phyloP scores from a whole-genome alignment of 2,797 vertebrate species.

The Apodemus agrarius region DNA sequence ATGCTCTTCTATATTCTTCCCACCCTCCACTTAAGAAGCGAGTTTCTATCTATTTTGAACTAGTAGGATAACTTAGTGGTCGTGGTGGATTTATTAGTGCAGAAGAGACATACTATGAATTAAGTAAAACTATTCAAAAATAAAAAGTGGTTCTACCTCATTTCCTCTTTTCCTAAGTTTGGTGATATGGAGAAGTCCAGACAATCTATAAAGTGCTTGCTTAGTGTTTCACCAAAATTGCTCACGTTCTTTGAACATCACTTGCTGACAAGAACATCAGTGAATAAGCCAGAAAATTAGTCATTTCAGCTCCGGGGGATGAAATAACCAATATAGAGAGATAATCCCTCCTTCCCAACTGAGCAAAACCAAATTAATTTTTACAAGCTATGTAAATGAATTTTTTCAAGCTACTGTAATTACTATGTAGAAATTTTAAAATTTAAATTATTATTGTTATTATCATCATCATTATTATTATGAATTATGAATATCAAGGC shows the following conservation, averaged over 20 bases:
- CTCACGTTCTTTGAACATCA: background rate
- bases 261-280: background rate
- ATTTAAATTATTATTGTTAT: too few species aligned
- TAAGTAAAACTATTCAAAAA: background rate
- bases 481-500: background rate
- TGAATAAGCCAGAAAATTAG: background rate
- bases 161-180: background rate
- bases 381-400: too few species aligned
- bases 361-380: too few species aligned
- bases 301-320: background rate
- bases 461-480: too few species aligned
- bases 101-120: background rate
- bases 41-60: background rate
- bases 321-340: background rate
- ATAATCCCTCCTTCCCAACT: too few species aligned
- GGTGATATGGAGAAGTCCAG: background rate
- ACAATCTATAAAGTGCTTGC: background rate
- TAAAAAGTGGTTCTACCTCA: background rate
- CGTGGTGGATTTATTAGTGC: background rate
- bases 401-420: too few species aligned
- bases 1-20: background rate
- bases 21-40: background rate
- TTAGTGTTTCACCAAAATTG: background rate
- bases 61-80: background rate
- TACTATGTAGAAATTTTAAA: too few species aligned